phyloP scores from a whole-genome alignment of 2,888 invertebrate species.

The Deroplatys truncata region DNA sequence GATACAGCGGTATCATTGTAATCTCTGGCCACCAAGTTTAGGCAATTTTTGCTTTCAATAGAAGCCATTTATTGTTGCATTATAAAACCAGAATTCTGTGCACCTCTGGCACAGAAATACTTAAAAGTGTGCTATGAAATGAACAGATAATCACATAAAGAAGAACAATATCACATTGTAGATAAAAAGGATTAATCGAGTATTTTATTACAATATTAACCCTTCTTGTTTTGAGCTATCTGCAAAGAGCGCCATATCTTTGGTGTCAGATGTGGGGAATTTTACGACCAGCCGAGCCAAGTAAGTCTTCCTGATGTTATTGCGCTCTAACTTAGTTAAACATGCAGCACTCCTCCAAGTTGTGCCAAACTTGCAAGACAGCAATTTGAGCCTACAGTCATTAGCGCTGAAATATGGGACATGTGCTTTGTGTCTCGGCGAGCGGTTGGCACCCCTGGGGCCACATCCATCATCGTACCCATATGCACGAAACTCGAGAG shows the following conservation, averaged over 20 bases:
- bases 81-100: too few relatives aligned
- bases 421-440: not conserved
- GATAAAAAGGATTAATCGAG: too few relatives aligned
- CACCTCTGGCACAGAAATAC: too few relatives aligned
- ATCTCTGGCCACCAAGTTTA: too few relatives aligned
- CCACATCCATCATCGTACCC: not conserved
- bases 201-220: too few relatives aligned
- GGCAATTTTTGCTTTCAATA: too few relatives aligned
- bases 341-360: not conserved
- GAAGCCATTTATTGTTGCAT: too few relatives aligned
- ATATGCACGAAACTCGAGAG: not conserved
- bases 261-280: not conserved
- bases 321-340: not conserved
- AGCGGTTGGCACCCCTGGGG: not conserved
- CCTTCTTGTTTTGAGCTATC: not conserved
- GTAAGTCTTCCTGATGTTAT: not conserved
- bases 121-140: too few relatives aligned
- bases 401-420: not conserved
- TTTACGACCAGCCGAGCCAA: not conserved
- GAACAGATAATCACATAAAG: too few relatives aligned
- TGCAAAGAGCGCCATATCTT: not conserved
- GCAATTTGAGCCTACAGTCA: not conserved
- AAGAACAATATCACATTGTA: too few relatives aligned
- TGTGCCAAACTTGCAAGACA: not conserved
- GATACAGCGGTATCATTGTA: too few relatives aligned